Conservation (phyloP, 2,888 invertebrate genomes). For the Ectropis crepuscularia region DNA sequence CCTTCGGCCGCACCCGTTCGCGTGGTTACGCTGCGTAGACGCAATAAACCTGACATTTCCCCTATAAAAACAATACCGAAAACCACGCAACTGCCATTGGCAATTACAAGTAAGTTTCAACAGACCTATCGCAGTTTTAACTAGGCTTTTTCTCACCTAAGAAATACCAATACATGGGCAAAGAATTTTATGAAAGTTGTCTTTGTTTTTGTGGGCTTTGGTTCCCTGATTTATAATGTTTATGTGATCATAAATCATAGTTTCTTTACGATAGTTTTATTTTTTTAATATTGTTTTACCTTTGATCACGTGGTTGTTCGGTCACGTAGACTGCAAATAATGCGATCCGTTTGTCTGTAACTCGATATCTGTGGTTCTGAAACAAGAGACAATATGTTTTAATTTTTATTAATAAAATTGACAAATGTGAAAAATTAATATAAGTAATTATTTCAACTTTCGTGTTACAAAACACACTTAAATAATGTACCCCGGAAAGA, state of each 20-base stretch:
- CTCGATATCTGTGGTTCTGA: conserved; percentile 34
- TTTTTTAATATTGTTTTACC: conserved; percentile 25
- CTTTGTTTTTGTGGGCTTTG: not conserved
- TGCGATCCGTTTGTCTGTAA: conserved; percentile 31
- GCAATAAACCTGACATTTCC: conserved; percentile 15
- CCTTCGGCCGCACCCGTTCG: not conserved
- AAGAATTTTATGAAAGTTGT: conserved; percentile 19
- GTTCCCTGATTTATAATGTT: not conserved
- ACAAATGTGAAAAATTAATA: too few relatives aligned
- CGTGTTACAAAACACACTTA: too few relatives aligned
- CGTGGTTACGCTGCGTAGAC: conserved; percentile 15
- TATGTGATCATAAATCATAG: not conserved
- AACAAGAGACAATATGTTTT: conserved; percentile 29
- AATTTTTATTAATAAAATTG: not conserved
- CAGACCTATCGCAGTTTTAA: conserved; percentile 27
- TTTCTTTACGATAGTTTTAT: not conserved
- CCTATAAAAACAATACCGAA: conserved; percentile 35
- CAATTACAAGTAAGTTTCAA: conserved; percentile 29
- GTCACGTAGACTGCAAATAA: conserved; percentile 27
- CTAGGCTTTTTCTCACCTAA: conserved; percentile 25
- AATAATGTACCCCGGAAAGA: too few relatives aligned
- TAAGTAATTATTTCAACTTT: too few relatives aligned
- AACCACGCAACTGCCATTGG: conserved; percentile 27
- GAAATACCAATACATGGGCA: conserved; percentile 19
- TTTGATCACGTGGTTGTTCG: conserved; percentile 19